Evolutionary conservation across 2,888 invertebrate species (phyloP).

Genomic region (Agriotes lineatus): DNA sequence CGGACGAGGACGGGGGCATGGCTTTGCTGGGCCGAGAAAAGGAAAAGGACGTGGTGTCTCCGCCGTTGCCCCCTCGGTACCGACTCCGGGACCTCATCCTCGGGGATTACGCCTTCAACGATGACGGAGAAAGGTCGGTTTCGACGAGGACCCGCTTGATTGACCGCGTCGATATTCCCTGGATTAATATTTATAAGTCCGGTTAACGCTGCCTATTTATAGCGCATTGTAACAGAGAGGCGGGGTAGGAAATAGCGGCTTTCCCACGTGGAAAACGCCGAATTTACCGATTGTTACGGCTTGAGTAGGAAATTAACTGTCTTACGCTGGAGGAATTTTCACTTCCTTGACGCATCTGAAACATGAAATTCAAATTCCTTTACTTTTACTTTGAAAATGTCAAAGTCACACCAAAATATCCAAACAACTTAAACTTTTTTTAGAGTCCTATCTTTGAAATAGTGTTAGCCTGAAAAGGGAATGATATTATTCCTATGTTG

Average conservation of each 20-base stretch:
- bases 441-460: too few relatives aligned
- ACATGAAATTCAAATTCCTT: too few relatives aligned
- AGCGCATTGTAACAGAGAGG: not conserved
- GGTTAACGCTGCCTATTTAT: slow-evolving; percentile 12
- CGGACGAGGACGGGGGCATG: slow-evolving; percentile 58
- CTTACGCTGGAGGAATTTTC: too few relatives aligned
- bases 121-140: slow-evolving; percentile 80
- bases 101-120: slow-evolving; percentile 82
- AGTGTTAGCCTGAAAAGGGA: too few relatives aligned
- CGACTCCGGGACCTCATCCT: slow-evolving; percentile 81
- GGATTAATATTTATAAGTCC: slow-evolving; percentile 18
- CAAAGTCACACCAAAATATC: too few relatives aligned
- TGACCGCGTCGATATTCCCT: not conserved
- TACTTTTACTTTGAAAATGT: too few relatives aligned
- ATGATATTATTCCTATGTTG: too few relatives aligned
- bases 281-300: not conserved
- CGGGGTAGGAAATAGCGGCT: not conserved
- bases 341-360: too few relatives aligned
- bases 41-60: slow-evolving; percentile 58
- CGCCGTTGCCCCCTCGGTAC: slow-evolving; percentile 75
- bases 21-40: slow-evolving; percentile 59
- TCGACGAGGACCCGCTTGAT: not conserved
- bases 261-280: slow-evolving; percentile 11
- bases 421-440: too few relatives aligned
- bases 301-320: slow-evolving; percentile 5